These are phyloP conservation scores for Hipparchia sbordonii DNA, from an alignment of 2,888 invertebrate genomes.

Conservation along the genomic window DNA sequence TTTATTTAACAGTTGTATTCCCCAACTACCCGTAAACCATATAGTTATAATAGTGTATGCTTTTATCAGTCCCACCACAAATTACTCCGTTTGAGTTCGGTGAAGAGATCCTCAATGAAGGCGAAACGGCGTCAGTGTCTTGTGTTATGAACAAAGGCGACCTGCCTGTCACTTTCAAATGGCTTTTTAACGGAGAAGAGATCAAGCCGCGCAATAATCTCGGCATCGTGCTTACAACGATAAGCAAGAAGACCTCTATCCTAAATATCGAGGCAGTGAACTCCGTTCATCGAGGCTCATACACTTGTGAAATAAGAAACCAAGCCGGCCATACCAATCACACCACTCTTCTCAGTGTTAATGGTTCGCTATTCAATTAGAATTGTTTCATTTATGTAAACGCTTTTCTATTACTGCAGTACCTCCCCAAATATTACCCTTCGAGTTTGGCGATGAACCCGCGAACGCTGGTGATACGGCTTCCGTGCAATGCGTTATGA, in stretches of 20 bases:
- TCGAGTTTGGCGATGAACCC: conserved; percentile 86
- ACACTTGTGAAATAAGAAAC: conserved; percentile 86
- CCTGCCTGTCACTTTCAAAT: conserved; percentile 89
- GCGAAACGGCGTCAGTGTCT: conserved; percentile 87
- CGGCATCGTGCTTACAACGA: conserved; percentile 83
- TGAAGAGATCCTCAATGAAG: conserved; percentile 87
- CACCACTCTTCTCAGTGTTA: conserved; percentile 83
- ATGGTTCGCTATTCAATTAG: conserved; percentile 73
- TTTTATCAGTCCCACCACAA: conserved; percentile 86
- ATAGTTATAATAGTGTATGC: conserved; percentile 43
- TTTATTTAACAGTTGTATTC: conserved; percentile 47
- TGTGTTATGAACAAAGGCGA: conserved; percentile 92
- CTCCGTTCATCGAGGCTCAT: conserved; percentile 84
- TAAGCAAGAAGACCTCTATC: conserved; percentile 85
- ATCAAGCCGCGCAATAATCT: conserved; percentile 77
- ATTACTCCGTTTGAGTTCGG: conserved; percentile 90
- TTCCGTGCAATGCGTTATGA: conserved; percentile 87
- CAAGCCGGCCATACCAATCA: conserved; percentile 83
- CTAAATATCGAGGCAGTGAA: conserved; percentile 85
- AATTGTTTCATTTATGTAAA: conserved; percentile 44
- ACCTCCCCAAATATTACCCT: conserved; percentile 86
- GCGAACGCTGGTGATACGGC: conserved; percentile 90
- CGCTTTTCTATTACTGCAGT: conserved; percentile 75
- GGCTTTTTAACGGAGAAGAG: conserved; percentile 84
- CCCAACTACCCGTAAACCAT: conserved; percentile 45